Base-by-base conservation (phyloP, 2,888 invertebrate species). In the Nectonema munidae region DNA sequence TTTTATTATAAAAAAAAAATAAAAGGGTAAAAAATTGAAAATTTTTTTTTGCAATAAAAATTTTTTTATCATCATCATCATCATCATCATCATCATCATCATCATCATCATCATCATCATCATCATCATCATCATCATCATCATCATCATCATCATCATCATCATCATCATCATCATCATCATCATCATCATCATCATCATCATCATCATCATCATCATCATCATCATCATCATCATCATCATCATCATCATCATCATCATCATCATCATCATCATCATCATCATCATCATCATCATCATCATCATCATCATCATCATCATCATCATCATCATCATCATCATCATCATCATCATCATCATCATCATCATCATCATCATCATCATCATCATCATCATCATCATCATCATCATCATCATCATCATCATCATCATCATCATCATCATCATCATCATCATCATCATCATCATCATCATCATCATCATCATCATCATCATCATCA, bases 101-200 rank as follows among this genome's bases (percentile, higher is more conserved):
- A 16, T 39, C 39, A 18, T 39, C 39, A 16, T 39, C 19, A 25
- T 39, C 19, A 25, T 39, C 39, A 11, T 39, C 15, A 16, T 39
- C 38, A 16, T 39, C 38, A 16, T 39, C 38, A 16, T 39, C 38
- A 11, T 39, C 38, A 16, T 39, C 39, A 18, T 39, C 38, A 16
- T 39, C 39, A 16, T 39, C 38, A 13, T 39, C 38, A 16, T 39
- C 38, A 18, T 39, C 39, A 18, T 39, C n/a, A 25, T 25, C 19
- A 13, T 39, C 17, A 16, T 19, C 19, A 16, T 39, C 37, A 15
- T 16, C 17, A 15, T 39, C 37, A n/a, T 39, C 16, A 17, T 39
- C n/a, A 37, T 11, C 38, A 16, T 39, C 37, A n/a, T 38, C 19
- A 13, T 39, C 17, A 16, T 19, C 19, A 16, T 39, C 37, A 15